A percentile compares a stretch with the other conserved stretches of the same genome.
These are phyloP conservation scores for Contarinia nasturtii DNA, from an alignment of 1,140 invertebrate species.

Conservation along the genomic window DNA sequence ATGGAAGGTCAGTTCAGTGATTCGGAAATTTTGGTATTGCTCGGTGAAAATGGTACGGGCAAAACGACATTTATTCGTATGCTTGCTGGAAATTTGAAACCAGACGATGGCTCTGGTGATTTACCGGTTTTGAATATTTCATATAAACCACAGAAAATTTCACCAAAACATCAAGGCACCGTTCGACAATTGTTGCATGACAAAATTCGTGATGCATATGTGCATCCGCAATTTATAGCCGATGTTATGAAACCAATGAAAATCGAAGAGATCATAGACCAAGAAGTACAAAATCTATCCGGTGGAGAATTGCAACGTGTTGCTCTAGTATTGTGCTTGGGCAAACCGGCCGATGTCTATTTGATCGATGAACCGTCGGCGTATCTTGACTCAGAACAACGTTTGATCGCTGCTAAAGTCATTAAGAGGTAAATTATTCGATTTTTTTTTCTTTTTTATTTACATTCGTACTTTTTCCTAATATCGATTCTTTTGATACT, in stretches of 20 bases:
- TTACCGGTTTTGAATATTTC: conserved; percentile 91
- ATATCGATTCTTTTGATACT: neutral
- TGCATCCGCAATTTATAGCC: conserved; percentile 94
- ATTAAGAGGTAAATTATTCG: conserved; percentile 62
- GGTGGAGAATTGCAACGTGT: conserved; percentile 98
- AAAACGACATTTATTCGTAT: conserved; percentile 99
- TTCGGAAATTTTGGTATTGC: conserved; percentile 95
- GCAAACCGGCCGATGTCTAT: conserved; percentile 98
- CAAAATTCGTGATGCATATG: conserved; percentile 90
- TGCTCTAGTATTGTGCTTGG: conserved; percentile 85
- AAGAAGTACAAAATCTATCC: conserved; percentile 96
- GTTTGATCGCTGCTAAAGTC: conserved; percentile 98
- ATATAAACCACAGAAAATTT: conserved; percentile 99
- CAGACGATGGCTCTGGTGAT: conserved; percentile 65
- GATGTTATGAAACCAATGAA: conserved; percentile 98
- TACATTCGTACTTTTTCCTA: neutral
- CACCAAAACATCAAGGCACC: conserved; percentile 87
- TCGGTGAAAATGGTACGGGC: conserved; percentile 98
- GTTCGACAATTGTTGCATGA: conserved; percentile 85
- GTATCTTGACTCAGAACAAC: conserved; percentile 98
- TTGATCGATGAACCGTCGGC: conserved; percentile 98
- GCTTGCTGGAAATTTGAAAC: conserved; percentile 85
- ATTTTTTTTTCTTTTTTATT: neutral
- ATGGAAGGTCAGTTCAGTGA: conserved; percentile 92
- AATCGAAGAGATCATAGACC: conserved; percentile 96